These are phyloP conservation scores for Thecophora atra DNA, from an alignment of 2,888 invertebrate species.

Conservation along the genomic window DNA sequence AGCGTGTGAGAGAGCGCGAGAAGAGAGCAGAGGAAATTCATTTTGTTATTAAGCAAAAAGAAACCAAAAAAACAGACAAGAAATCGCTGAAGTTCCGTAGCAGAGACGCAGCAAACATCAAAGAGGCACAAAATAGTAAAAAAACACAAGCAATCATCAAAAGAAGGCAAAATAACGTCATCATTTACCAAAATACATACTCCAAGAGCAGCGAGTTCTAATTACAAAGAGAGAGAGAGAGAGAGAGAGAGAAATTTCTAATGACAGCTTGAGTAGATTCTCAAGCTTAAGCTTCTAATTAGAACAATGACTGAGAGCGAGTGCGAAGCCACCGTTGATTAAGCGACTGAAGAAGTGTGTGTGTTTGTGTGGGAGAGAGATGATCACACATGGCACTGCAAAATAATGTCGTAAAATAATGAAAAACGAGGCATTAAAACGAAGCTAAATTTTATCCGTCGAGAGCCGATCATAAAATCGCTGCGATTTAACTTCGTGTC, in stretches of 20 bases:
- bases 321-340: no score
- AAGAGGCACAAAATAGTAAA: slow-evolving; percentile 2
- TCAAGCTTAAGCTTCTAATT: no score
- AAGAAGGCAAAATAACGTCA: background rate
- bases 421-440: slow-evolving; percentile 8
- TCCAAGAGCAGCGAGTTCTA: no score
- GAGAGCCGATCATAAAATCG: slow-evolving; percentile 2
- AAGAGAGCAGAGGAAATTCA: no score
- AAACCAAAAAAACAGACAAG: no score
- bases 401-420: background rate
- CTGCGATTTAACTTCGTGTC: slow-evolving; percentile 7
- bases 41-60: background rate
- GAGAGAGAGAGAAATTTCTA: no score
- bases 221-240: no score
- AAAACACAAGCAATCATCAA: background rate
- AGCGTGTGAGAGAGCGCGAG: background rate
- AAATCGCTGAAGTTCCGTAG: background rate
- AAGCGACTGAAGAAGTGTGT: no score
- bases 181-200: no score
- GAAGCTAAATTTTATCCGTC: background rate
- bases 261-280: no score
- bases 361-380: no score
- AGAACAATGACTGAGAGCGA: no score
- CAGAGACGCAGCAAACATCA: background rate
- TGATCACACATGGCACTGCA: background rate